These are phyloP conservation scores for Macaca mulatta DNA, from an alignment of 2,113 vertebrate species.

Conservation along the genomic window DNA sequence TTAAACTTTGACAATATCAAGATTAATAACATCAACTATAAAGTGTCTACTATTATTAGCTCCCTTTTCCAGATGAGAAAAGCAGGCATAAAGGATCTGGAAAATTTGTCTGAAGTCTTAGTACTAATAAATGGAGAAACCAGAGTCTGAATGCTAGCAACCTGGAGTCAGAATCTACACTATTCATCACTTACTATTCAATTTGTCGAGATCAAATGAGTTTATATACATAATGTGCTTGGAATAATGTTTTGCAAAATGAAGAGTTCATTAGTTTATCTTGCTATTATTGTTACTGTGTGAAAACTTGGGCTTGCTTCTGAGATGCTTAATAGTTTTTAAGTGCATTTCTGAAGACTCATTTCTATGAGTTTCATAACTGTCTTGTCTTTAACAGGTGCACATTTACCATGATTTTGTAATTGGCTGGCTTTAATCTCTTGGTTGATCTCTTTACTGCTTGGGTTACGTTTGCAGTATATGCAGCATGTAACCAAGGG, in stretches of 20 bases:
- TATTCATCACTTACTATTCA: not conserved
- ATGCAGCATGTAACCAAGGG: not conserved
- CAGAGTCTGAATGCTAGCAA: not conserved
- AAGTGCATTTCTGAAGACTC: not conserved
- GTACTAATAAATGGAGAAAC: not conserved
- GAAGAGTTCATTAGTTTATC: not conserved
- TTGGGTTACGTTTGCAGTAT: not conserved
- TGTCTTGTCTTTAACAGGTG: not conserved
- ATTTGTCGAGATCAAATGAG: not conserved
- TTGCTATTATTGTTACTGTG: not conserved
- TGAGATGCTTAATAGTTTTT: not conserved
- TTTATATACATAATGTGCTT: not conserved
- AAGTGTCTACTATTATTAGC: not conserved
- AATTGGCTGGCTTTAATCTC: not conserved
- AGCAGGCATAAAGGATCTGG: not conserved
- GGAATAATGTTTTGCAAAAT: not conserved
- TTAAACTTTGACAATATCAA: not conserved
- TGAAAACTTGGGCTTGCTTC: constrained; percentile 18
- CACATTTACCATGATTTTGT: not conserved
- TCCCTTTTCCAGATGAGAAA: constrained; percentile 13
- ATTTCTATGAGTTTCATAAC: not conserved
- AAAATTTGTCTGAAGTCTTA: constrained; percentile 36
- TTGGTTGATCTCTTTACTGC: not conserved
- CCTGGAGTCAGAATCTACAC: not conserved
- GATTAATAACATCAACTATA: not conserved